These are phyloP conservation scores for Brevimyrus niger DNA, from an alignment of 2,113 vertebrate genomes.

Conservation along the genomic window DNA sequence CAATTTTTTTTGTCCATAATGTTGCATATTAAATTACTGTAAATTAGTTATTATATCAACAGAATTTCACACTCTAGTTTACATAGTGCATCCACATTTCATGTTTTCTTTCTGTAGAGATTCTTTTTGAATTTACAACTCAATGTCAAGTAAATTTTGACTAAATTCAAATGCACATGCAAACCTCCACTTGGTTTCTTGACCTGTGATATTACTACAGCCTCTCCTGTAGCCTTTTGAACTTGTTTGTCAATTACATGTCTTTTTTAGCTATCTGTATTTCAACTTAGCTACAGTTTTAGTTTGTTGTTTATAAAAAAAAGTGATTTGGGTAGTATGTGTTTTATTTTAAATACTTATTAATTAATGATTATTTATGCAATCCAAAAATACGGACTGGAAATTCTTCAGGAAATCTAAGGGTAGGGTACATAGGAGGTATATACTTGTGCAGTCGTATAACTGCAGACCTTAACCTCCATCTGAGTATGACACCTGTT, in stretches of 20 bases:
- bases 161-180: not conserved
- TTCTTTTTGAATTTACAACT: not conserved
- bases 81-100: not conserved
- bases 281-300: not conserved
- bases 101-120: not conserved
- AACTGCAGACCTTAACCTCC: not conserved
- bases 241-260: not conserved
- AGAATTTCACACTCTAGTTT: not conserved
- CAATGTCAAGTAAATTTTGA: not conserved
- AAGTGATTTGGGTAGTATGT: not conserved
- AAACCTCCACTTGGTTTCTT: not conserved
- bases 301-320: not conserved
- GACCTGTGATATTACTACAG: not conserved
- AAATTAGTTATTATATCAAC: not conserved
- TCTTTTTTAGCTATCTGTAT: not conserved
- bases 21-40: not conserved
- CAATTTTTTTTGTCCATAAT: not conserved
- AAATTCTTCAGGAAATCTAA: not conserved
- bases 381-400: not conserved
- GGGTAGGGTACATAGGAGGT: not conserved
- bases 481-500: not conserved
- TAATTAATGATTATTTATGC: not conserved
- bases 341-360: not conserved
- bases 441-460: not conserved
- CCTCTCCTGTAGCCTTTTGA: not conserved